These are phyloP conservation scores for Lepus americanus DNA, from an alignment of 2,113 vertebrate genomes.

Conservation along the genomic window DNA sequence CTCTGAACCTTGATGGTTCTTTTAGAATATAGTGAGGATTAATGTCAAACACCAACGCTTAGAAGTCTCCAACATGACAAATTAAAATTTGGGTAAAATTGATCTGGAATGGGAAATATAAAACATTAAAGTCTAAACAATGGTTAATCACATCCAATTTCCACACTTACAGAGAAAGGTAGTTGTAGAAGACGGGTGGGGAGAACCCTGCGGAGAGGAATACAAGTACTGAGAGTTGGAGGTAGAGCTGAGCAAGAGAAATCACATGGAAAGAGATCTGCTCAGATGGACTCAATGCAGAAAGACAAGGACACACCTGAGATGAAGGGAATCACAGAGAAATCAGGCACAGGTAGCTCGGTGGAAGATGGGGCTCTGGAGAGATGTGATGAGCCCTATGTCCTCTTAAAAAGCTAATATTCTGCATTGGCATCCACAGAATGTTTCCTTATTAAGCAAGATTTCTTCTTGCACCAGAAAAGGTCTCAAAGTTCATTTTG, in stretches of 20 bases:
- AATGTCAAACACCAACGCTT: no score
- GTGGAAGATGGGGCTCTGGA: background rate
- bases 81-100: no score
- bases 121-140: background rate
- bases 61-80: no score
- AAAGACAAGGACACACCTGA: background rate
- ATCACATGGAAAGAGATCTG: background rate
- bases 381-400: accelerated
- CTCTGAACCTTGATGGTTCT: background rate
- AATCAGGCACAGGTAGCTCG: background rate
- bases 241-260: no score
- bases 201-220: background rate
- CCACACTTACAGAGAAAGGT: background rate
- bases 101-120: background rate
- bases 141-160: no score
- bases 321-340: background rate
- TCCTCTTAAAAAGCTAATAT: no score
- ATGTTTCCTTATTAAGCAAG: background rate
- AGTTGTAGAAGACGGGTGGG: accelerated
- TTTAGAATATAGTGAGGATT: no score
- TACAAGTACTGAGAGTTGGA: background rate
- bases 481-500: background rate
- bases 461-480: background rate
- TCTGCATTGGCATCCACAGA: no score
- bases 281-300: background rate